Percentiles rank a stretch among this genome's conserved stretches.
phyloP scores from a whole-genome alignment of 2,888 invertebrate species.

The Dicyrtomina minuta region DNA sequence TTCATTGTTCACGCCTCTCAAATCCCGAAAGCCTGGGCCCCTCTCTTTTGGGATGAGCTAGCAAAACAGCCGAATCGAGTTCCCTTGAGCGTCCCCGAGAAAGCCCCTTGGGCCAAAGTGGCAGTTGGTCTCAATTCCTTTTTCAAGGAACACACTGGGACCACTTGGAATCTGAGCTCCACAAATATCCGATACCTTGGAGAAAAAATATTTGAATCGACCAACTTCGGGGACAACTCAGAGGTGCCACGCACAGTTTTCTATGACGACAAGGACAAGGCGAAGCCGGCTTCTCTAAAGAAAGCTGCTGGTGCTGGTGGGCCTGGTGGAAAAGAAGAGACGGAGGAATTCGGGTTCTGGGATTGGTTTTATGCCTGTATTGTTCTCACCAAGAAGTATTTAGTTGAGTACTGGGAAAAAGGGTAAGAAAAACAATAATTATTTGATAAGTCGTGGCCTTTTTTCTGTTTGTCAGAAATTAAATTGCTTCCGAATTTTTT shows the following conservation, averaged over 20 bases:
- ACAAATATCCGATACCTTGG: slow-evolving; percentile 3
- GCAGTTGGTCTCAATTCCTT: neutral
- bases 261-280: no score
- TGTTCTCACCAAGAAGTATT: neutral
- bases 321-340: no score
- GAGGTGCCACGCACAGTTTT: no score
- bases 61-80: neutral
- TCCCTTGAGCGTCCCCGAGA: slow-evolving; percentile 13
- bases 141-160: neutral
- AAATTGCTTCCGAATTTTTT: neutral
- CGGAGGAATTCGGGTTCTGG: no score
- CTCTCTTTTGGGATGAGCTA: slow-evolving; percentile 6
- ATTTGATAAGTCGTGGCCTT: no score
- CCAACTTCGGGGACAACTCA: neutral
- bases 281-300: no score
- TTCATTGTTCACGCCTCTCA: slow-evolving; percentile 9
- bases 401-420: neutral
- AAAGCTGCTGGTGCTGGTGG: no score
- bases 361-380: slow-evolving; percentile 18
- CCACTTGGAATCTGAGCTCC: neutral
- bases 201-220: neutral
- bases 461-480: no score
- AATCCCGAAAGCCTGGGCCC: slow-evolving; percentile 3
- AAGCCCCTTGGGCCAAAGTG: slow-evolving; percentile 12
- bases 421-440: no score